phyloP scores from a whole-genome alignment of 2,888 invertebrate species.

The Hedychridium roseum region DNA sequence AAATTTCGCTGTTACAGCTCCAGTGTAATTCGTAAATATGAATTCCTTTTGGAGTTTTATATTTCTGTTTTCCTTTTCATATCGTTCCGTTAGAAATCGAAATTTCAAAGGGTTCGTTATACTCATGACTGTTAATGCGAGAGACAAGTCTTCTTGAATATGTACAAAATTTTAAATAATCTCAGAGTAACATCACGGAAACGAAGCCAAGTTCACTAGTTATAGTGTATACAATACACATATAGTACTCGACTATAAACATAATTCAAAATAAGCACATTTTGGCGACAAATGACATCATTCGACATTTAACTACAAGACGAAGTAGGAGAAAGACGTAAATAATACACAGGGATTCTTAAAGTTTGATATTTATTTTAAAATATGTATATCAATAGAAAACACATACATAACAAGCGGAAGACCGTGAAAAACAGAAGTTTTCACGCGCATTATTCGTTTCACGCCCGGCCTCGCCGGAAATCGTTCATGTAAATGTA shows the following conservation, averaged over 20 bases:
- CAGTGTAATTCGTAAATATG: conserved; percentile 30
- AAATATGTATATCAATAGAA: conserved; percentile 61
- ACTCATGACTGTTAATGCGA: no score
- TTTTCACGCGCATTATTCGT: conserved; percentile 20
- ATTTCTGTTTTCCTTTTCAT: conserved; percentile 46
- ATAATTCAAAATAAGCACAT: no score
- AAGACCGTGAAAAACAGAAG: conserved; percentile 41
- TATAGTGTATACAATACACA: no score
- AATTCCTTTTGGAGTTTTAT: conserved; percentile 44
- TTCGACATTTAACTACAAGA: no score
- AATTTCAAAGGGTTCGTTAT: conserved; percentile 45
- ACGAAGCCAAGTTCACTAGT: no score
- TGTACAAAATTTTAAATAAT: no score
- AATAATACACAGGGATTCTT: conserved; percentile 3
- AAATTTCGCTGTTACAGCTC: conserved; percentile 51
- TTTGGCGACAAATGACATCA: no score
- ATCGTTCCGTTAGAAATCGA: conserved; percentile 48
- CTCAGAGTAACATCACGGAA: no score
- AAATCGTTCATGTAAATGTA: conserved; percentile 33
- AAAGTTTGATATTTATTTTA: conserved; percentile 54
- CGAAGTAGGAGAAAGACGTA: neutral
- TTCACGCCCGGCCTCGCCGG: conserved; percentile 9
- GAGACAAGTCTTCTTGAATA: no score
- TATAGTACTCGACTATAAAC: no score
- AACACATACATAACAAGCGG: conserved; percentile 59